phyloP scores from a whole-genome alignment of 2,888 invertebrate genomes.

The Hermaeophaga mercurialis region DNA sequence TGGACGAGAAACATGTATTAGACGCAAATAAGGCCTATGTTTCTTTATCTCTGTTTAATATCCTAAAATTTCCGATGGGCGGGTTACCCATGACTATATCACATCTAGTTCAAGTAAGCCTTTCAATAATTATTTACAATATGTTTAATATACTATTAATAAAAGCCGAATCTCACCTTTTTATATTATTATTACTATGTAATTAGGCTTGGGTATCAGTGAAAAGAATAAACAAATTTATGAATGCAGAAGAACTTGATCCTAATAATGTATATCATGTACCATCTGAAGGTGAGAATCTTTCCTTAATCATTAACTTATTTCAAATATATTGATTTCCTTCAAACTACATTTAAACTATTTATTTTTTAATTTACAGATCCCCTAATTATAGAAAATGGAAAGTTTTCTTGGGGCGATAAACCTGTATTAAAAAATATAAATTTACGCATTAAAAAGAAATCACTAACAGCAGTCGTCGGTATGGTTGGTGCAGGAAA shows the following conservation, averaged over 20 bases:
- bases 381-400: conserved; percentile 85
- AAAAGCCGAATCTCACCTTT: too few relatives aligned
- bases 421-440: conserved; percentile 75
- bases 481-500: conserved; percentile 90
- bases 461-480: conserved; percentile 80
- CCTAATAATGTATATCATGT: conserved; percentile 78
- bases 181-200: conserved; percentile 37
- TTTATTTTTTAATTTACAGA: too few relatives aligned
- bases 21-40: conserved; percentile 93
- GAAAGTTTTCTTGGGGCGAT: conserved; percentile 87
- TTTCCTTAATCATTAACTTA: too few relatives aligned
- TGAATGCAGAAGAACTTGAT: conserved; percentile 90
- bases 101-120: conserved; percentile 85
- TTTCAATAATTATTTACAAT: too few relatives aligned
- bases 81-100: conserved; percentile 96
- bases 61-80: conserved; percentile 92
- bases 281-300: conserved; percentile 73
- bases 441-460: conserved; percentile 70
- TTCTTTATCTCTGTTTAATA: conserved; percentile 95
- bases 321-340: too few relatives aligned
- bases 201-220: conserved; percentile 71
- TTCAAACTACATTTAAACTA: too few relatives aligned
- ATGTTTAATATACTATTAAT: too few relatives aligned
- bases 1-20: conserved; percentile 81
- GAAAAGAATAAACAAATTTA: conserved; percentile 87